These are phyloP conservation scores for Colistium nudipinnis DNA, from an alignment of 2,113 vertebrate species.

Conservation along the genomic window DNA sequence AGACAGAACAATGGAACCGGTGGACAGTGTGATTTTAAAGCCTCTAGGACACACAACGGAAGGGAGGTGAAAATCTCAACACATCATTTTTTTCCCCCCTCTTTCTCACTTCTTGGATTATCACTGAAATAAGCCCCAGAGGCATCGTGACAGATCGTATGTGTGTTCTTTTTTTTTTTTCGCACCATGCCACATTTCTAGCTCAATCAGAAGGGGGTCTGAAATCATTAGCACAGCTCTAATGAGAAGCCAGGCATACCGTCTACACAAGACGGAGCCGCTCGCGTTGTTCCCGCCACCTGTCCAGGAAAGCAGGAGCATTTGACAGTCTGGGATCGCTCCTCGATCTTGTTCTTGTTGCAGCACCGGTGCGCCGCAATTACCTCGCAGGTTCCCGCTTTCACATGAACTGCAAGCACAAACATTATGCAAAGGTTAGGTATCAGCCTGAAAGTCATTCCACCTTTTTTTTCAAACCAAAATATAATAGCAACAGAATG, in stretches of 20 bases:
- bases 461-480: too few species aligned
- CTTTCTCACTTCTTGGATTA: slow-evolving; percentile 24
- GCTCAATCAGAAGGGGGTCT: slow-evolving; percentile 31
- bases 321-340: slow-evolving; percentile 96
- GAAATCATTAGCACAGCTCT: slow-evolving; percentile 41
- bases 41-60: background rate
- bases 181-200: slow-evolving; percentile 13
- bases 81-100: background rate
- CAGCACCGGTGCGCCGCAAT: slow-evolving; percentile 96
- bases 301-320: slow-evolving; percentile 97
- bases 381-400: slow-evolving; percentile 95
- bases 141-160: slow-evolving; percentile 50
- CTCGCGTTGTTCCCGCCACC: slow-evolving; percentile 94
- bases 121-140: slow-evolving; percentile 18
- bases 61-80: slow-evolving; percentile 22
- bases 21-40: slow-evolving; percentile 37
- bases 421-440: slow-evolving; percentile 27
- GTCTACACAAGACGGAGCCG: slow-evolving; percentile 95
- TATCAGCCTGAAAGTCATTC: too few species aligned
- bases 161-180: too few species aligned
- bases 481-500: rapidly evolving
- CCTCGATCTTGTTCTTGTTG: slow-evolving; percentile 96
- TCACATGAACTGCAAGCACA: slow-evolving; percentile 85
- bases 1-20: slow-evolving; percentile 31
- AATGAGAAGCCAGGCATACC: slow-evolving; percentile 83